Evolutionary conservation across 1,140 invertebrate genomes (phyloP).

Genomic region (Drosophila sproati): DNA sequence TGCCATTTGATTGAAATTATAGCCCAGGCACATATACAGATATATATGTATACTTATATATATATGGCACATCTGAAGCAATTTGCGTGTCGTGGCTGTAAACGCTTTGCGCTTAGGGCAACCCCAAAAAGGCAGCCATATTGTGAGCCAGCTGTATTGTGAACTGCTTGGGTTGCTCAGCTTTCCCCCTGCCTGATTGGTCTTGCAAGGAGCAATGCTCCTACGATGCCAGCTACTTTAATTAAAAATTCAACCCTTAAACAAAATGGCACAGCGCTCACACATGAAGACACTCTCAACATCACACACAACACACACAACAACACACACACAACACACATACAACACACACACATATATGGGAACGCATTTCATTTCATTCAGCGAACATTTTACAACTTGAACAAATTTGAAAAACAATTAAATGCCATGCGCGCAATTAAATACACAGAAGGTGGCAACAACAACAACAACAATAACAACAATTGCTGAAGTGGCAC

Average conservation of each 20-base stretch:
- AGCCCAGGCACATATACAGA: slow-evolving; percentile 37
- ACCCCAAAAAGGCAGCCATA: slow-evolving; percentile 35
- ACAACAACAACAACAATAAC: slow-evolving; percentile 44
- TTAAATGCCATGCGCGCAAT: slow-evolving; percentile 83
- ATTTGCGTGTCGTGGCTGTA: slow-evolving; percentile 65
- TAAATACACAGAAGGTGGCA: slow-evolving; percentile 83
- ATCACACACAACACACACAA: slow-evolving; percentile 17
- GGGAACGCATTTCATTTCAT: slow-evolving; percentile 43
- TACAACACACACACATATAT: slow-evolving; percentile 20
- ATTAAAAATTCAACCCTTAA: slow-evolving; percentile 80
- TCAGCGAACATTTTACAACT: slow-evolving; percentile 73
- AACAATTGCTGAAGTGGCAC: slow-evolving; percentile 68
- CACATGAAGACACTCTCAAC: slow-evolving; percentile 30
- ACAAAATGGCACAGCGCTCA: slow-evolving; percentile 61
- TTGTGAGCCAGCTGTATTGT: slow-evolving; percentile 59
- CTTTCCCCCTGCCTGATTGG: slow-evolving; percentile 20
- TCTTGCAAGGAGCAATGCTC: slow-evolving; percentile 61
- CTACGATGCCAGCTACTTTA: slow-evolving; percentile 60
- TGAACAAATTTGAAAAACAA: slow-evolving; percentile 83
- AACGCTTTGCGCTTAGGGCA: neutral
- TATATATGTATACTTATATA: neutral
- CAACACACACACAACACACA: slow-evolving; percentile 23
- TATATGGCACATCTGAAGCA: slow-evolving; percentile 46
- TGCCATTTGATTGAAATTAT: slow-evolving; percentile 82
- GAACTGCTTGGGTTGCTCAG: slow-evolving; percentile 45